A percentile compares a stretch with the other conserved stretches of the same genome.
These are phyloP conservation scores for Aphis craccivora DNA, from an alignment of 1,140 invertebrate genomes.

Conservation along the genomic window DNA sequence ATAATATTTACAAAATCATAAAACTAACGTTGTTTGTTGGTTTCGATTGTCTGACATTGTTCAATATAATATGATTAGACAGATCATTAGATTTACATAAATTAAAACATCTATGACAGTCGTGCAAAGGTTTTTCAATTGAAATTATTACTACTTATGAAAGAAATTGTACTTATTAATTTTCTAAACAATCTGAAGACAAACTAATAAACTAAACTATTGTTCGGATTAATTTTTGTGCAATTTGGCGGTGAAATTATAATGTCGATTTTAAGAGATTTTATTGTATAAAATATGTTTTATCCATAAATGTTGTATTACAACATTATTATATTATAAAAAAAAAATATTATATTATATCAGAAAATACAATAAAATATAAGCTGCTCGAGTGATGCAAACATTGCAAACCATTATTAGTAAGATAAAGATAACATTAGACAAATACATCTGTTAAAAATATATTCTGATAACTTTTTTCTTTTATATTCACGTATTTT, in stretches of 20 bases:
- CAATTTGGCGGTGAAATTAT: not conserved
- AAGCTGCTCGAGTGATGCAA: not conserved
- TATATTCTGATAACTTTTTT: not conserved
- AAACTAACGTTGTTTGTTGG: not conserved
- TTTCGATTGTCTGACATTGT: not conserved
- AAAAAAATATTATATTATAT: not conserved
- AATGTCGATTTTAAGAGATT: not conserved
- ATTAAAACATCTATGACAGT: no score
- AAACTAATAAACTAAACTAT: not conserved
- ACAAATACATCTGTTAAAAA: not conserved
- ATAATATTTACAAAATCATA: not conserved
- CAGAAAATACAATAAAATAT: not conserved
- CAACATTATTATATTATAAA: not conserved
- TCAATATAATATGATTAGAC: not conserved
- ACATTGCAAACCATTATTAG: not conserved
- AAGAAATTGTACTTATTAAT: not conserved
- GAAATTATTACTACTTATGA: not conserved
- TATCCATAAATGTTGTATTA: not conserved
- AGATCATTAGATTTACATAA: no score
- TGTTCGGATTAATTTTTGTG: not conserved
- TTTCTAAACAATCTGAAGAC: no score
- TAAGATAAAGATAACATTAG: constrained; percentile 1
- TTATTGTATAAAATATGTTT: not conserved
- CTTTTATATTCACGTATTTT: not conserved
- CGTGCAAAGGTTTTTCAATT: not conserved